A percentile compares a stretch with the other conserved stretches of the same genome.
Evolutionary conservation across 1,140 invertebrate genomes (phyloP).

Genomic region (Oncopeltus fasciatus): DNA sequence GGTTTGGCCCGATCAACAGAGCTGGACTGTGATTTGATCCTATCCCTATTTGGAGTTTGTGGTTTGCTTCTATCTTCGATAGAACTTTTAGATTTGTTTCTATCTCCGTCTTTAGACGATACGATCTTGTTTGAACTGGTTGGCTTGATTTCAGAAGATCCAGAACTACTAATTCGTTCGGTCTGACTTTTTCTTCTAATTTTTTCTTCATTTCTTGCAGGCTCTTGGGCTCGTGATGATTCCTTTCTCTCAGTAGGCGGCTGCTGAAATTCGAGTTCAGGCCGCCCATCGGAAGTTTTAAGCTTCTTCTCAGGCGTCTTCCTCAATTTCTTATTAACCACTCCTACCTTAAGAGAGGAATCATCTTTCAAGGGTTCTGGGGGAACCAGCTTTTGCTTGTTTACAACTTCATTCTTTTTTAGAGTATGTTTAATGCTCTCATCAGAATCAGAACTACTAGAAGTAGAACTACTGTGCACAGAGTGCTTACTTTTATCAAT

Average conservation of each 20-base stretch:
- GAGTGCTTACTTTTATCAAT: constrained; percentile 38
- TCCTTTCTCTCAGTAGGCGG: constrained; percentile 57
- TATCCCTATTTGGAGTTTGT: constrained; percentile 1
- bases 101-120: neutral
- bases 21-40: neutral
- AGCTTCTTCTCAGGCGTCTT: constrained; percentile 67
- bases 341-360: constrained; percentile 28
- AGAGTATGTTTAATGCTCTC: constrained; percentile 15
- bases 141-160: neutral
- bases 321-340: constrained; percentile 40
- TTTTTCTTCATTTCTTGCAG: constrained; percentile 21
- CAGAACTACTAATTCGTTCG: constrained; percentile 13
- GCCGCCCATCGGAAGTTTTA: constrained; percentile 70
- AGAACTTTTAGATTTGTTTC: neutral
- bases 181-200: constrained; percentile 19
- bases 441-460: constrained; percentile 25
- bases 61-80: constrained; percentile 7
- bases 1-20: neutral
- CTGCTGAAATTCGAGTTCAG: constrained; percentile 55
- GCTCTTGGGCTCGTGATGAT: constrained; percentile 39
- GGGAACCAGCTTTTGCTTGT: neutral
- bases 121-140: constrained; percentile 4
- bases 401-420: constrained; percentile 18
- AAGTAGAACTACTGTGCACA: constrained; percentile 27
- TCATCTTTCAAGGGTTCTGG: constrained; percentile 19